Evolutionary conservation across 2,888 invertebrate species (phyloP).

Genomic region (Dusona sp.): DNA sequence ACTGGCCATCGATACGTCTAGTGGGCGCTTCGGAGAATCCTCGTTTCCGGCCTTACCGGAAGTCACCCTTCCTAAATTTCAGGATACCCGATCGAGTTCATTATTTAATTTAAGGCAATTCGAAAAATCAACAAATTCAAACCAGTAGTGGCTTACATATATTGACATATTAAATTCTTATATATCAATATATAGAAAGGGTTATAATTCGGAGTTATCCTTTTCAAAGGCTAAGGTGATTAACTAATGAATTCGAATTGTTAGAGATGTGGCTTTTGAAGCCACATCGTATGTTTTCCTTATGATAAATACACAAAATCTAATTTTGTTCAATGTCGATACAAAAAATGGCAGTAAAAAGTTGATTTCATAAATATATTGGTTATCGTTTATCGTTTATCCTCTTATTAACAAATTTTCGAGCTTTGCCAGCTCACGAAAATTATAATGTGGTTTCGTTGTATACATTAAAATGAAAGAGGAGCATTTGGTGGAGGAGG

Average conservation of each 20-base stretch:
- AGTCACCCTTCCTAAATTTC: not conserved
- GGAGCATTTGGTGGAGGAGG: slow-evolving; percentile 10
- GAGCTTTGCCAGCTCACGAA: not conserved
- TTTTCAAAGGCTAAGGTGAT: not conserved
- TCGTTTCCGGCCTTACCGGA: slow-evolving; percentile 11
- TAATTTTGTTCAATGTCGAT: not conserved
- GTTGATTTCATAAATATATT: not conserved
- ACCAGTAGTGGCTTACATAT: no score
- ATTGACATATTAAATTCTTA: no score
- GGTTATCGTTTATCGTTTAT: not conserved
- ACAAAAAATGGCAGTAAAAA: not conserved
- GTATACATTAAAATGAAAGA: not conserved
- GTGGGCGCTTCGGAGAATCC: not conserved
- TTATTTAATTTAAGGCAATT: not conserved
- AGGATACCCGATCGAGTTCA: not conserved
- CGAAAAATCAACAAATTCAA: not conserved
- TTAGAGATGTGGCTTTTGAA: no score
- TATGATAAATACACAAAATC: not conserved
- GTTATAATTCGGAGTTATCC: not conserved
- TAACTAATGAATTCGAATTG: not conserved
- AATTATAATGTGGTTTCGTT: not conserved
- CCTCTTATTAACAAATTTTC: not conserved
- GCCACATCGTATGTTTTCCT: no score
- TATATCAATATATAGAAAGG: no score
- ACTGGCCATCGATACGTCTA: slow-evolving; percentile 1